These are phyloP conservation scores for Cephus cinctus DNA, from an alignment of 1,140 invertebrate species.

Conservation along the genomic window DNA sequence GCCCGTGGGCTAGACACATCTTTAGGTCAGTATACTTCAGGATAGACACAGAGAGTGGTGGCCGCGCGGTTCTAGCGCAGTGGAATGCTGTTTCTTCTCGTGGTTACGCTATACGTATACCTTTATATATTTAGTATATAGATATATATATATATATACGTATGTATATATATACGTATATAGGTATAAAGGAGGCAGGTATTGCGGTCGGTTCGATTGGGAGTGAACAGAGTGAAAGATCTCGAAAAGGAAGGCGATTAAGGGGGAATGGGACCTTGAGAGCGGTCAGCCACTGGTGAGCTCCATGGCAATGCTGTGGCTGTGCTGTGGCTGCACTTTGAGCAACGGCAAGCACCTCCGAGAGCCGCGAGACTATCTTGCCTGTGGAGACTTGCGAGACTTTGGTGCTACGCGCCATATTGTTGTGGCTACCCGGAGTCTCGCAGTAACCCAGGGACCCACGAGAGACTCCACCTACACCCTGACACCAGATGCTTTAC, in stretches of 20 bases:
- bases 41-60: conserved; percentile 19
- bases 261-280: conserved; percentile 44
- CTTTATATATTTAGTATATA: too few species aligned
- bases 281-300: conserved; percentile 48
- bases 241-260: conserved; percentile 46
- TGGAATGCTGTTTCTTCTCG: conserved; percentile 39
- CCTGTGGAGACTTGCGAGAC: too few species aligned
- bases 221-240: conserved; percentile 44
- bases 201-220: conserved; percentile 40
- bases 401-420: too few species aligned
- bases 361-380: too few species aligned
- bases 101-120: too few species aligned
- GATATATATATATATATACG: conserved; percentile 9
- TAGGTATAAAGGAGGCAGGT: conserved; percentile 5
- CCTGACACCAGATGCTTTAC: too few species aligned
- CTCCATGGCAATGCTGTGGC: background rate
- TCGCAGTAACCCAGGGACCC: too few species aligned
- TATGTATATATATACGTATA: conserved; percentile 11
- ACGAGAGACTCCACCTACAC: too few species aligned
- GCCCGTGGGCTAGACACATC: conserved; percentile 29
- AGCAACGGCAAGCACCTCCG: too few species aligned
- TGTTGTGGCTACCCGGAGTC: conserved; percentile 38
- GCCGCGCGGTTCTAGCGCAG: conserved; percentile 13
- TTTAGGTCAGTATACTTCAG: conserved; percentile 43
- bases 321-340: too few species aligned